Base-by-base conservation (phyloP, 2,797 vertebrate species). In the Micromesistius poutassou region DNA sequence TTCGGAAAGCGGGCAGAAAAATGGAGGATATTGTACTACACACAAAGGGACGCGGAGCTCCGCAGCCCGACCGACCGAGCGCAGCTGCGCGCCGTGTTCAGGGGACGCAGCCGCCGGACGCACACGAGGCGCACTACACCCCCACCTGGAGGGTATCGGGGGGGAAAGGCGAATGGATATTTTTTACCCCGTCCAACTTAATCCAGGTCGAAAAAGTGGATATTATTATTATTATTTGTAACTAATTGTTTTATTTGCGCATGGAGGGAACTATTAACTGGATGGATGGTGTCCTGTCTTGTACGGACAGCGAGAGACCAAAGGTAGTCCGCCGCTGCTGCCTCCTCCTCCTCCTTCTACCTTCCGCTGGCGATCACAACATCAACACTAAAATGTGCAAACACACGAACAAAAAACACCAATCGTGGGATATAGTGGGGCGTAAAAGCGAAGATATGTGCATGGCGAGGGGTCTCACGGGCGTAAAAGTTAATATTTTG, bases 1-100 rank as follows among this genome's bases (percentile, higher is more conserved):
- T 98, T 96, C 88, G 91, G 89, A 96, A 95, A 30, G 66, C 25
- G 25, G 96, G 95, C 95, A 95, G 94, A 95, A 92, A 98, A 96
- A 98, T 98, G 98, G 98, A 99, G 97, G 97, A 97, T 97, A 98
- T 98, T 97, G 96, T 97, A 96, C 97, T 97, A 97, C 96, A 98
- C 96, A 98, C 98, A 98, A 98, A 98, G 97, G 96, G 96, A 97
- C 95, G 96, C 92, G 97, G 97, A 96, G 89, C 94, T 94, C 94
- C 81, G 88, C 89, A 95, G 82, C 95, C 28, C 84, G 84, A 28
- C 92, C 95, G 94, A 87, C 87, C 93, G 94, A 87, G 86, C 93
- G 36, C 36, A 38, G 36, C 36, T 38, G 36, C 36, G 94, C 95
- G 95, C 95, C 93, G 94, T 86, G 93, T 38, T 38, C 36, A 10